phyloP scores from a whole-genome alignment of 2,113 vertebrate genomes.

The Ctenomys sociabilis region DNA sequence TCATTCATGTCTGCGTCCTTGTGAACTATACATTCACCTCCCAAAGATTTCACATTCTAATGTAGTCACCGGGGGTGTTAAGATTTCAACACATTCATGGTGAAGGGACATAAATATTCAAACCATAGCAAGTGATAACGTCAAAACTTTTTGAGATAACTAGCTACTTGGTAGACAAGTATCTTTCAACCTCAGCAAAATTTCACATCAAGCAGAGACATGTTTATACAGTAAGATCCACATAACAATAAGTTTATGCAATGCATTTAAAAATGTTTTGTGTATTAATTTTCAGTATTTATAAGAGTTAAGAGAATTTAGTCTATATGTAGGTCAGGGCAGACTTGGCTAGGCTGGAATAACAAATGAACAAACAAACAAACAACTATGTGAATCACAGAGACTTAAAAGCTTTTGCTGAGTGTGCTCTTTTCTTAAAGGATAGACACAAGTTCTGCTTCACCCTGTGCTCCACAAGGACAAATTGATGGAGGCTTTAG shows the following conservation, averaged over 20 bases:
- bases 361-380: not conserved
- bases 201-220: not conserved
- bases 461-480: not conserved
- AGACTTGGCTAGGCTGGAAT: not conserved
- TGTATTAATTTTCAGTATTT: not conserved
- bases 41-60: not conserved
- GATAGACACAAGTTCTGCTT: not conserved
- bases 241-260: not conserved
- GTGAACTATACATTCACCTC: not conserved
- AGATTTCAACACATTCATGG: not conserved
- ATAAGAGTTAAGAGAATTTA: conserved; percentile 3
- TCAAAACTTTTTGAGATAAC: not conserved
- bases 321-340: not conserved
- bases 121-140: not conserved
- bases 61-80: not conserved
- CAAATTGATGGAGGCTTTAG: not conserved
- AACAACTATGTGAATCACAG: not conserved
- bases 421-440: not conserved
- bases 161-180: not conserved
- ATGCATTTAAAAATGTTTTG: not conserved
- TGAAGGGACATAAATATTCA: not conserved
- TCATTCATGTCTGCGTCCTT: not conserved
- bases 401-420: not conserved
- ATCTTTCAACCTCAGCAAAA: not conserved
- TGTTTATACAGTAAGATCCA: not conserved